Evolutionary conservation across 2,797 vertebrate genomes (phyloP), one percentile per base, ranked within the genome.

Genomic region (Poeciliopsis turneri): DNA sequence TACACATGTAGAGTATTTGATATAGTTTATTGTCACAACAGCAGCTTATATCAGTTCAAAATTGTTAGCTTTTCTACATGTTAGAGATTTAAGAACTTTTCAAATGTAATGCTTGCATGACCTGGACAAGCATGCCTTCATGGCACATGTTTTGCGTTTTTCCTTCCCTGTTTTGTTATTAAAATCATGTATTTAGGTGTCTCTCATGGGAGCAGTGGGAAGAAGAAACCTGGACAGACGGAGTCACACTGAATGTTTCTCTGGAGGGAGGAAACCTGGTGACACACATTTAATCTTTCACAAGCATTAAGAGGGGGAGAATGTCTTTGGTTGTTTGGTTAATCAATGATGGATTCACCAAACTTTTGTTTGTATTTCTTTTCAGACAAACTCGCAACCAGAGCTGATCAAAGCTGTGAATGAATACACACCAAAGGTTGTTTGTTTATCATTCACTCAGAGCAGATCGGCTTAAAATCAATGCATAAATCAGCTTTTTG

Each of bases 131-230:
- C 36, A 64, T 8, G 55, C 11, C 2, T 57, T n/a, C 53, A 57
- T 57, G 28, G 28, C n/a, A 59, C 55, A 59, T 30, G 57, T 61
- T 64, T 33, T 64, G 59, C 4, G 16, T 20, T 64, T 18, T 64
- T 66, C 18, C 61, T 23, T 6, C 33, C 12, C 33, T 10, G 1
- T 20, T 20, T 64, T 68, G 20, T 41, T 39, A 41, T 68, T 20
- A 39, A 41, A 68, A 39, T 41, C 59, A 13, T 46, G 66, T 80
- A 15, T 20, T 6, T 78, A 96, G 96, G 78, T 96, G 95, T 72
- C 80, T 96, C 79, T 94, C 92, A 0, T 96, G 95, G 96, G 96
- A 96, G 85, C 89, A 91, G 77, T 92, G 94, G 93, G 95, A 96
- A 43, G 95, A 95, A 83, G 93, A 94, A 68, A 85, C 90, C 0